Evolutionary conservation across 2,797 vertebrate species (phyloP), one percentile per base, ranked within the genome.

Genomic region (Graptemys geographica): DNA sequence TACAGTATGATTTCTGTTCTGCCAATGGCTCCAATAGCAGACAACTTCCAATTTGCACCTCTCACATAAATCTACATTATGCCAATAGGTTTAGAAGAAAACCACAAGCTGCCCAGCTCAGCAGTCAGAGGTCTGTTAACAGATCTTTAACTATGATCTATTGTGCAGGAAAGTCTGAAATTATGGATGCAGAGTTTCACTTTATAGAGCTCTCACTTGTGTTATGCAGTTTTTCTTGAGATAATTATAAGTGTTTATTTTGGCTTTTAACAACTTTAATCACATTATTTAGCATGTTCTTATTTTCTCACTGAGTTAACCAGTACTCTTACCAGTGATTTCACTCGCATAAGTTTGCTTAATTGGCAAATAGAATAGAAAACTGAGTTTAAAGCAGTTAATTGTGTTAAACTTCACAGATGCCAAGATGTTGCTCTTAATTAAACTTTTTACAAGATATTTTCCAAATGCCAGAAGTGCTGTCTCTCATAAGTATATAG

Each of bases 221-320:
- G 90, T 94, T 95, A 96, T 95, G 87, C 76, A 79, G 49, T 97
- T 96, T 97, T 97, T 93, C 97, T 93, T 97, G 96, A 98, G 98
- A 98, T 98, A 98, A 98, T 98, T 98, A 98, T 98, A 98, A 98
- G 98, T 98, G 98, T 98, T 98, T 98, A 98, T 98, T 98, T 98
- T 98, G 96, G 98, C 98, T 98, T 98, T 98, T 98, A 98, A 98
- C 98, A 98, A 97, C 97, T 98, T 98, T 98, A 98, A 98, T 98
- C 98, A 98, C 98, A 97, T 98, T 98, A 98, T 98, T 98, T 98
- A 98, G 87, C 97, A 59, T 98, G 98, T 97, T 98, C 94, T 96
- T 93, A 89, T 98, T 98, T 97, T 97, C 97, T 96, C 96, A 94
- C 96, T 96, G 95, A 95, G 95, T 97, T 96, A 97, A 96, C 81